Conservation (phyloP, 2,797 vertebrate genomes). For the Pseudomugil tenellus region DNA sequence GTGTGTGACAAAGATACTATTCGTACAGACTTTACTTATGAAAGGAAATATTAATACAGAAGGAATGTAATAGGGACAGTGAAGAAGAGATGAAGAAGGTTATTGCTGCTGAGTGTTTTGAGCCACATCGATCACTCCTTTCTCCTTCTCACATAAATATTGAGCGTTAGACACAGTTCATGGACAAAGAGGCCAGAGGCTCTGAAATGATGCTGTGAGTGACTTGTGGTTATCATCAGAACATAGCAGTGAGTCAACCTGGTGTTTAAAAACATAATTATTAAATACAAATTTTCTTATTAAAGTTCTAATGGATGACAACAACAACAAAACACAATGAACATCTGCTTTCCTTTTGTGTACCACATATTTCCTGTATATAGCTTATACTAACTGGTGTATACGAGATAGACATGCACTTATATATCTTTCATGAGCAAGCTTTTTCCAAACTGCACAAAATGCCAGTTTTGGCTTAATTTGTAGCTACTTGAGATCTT, state of each 20-base stretch:
- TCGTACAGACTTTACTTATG: slow-evolving; percentile 28
- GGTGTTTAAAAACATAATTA: slow-evolving; percentile 7
- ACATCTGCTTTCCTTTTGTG: no score
- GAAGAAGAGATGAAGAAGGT: slow-evolving; percentile 8
- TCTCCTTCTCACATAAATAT: slow-evolving; percentile 58
- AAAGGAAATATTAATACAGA: slow-evolving; percentile 22
- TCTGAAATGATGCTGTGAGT: slow-evolving; percentile 34
- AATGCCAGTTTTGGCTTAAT: no score
- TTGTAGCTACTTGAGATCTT: no score
- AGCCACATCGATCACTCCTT: slow-evolving; percentile 56
- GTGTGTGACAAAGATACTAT: slow-evolving; percentile 22
- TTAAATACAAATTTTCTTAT: background rate
- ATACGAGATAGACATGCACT: no score
- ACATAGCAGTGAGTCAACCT: background rate
- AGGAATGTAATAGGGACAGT: slow-evolving; percentile 25
- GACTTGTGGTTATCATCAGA: slow-evolving; percentile 32
- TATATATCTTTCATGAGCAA: no score
- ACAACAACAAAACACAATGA: no score
- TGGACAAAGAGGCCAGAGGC: slow-evolving; percentile 43
- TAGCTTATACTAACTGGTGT: no score
- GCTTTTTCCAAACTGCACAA: no score
- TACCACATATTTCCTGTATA: no score
- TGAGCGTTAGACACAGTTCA: slow-evolving; percentile 56
- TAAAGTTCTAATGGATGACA: no score
- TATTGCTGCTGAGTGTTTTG: slow-evolving; percentile 33